Evolutionary conservation across 2,113 vertebrate genomes (phyloP), one percentile per base, ranked within the genome.

Genomic region (Galemys pyrenaicus): DNA sequence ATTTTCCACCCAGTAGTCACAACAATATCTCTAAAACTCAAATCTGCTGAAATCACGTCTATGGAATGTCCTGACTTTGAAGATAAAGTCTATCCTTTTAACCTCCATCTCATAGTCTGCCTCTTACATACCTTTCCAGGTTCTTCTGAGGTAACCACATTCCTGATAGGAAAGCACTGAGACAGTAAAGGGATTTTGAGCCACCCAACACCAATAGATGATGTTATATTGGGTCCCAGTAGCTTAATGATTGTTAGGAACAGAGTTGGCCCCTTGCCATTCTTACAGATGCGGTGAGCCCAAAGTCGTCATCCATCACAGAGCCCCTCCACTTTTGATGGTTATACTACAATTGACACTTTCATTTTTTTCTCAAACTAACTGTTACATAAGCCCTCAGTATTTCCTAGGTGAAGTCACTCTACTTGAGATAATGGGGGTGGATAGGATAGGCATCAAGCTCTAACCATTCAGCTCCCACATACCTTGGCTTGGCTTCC

Each of bases 291-390:
- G 64, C 73, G 4, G 13, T 13, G 3, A 65, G 60, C n/a, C n/a
- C 10, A 54, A 44, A 30, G 15, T n/a, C 19, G 5, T 28, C 83
- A 44, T 16, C 75, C 32, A 6, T 54, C 70, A 49, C 11, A 30
- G 41, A 60, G 32, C n/a, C 16, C 35, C 35, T 81, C 3, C 37
- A 54, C 11, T 5, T 81, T 46, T 54, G 49, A 94, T 56, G 19
- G 24, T 56, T 64, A 60, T 26, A 28, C 24, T 60, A 24, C 15
- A 79, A 13, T 68, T n/a, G 19, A 35, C 54, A 44, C 77, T 71
- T 64, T 39, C 51, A 67, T 32, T 30, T 54, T 71, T 71, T 51
- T 19, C 60, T 85, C 86, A 56, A 93, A 83, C 75, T 85, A 93
- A 83, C 75, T 85, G 30, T 62, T 78, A 79, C 4, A 62, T 30